These are phyloP conservation scores for Julus scandinavius DNA, from an alignment of 2,888 invertebrate genomes.

Conservation along the genomic window DNA sequence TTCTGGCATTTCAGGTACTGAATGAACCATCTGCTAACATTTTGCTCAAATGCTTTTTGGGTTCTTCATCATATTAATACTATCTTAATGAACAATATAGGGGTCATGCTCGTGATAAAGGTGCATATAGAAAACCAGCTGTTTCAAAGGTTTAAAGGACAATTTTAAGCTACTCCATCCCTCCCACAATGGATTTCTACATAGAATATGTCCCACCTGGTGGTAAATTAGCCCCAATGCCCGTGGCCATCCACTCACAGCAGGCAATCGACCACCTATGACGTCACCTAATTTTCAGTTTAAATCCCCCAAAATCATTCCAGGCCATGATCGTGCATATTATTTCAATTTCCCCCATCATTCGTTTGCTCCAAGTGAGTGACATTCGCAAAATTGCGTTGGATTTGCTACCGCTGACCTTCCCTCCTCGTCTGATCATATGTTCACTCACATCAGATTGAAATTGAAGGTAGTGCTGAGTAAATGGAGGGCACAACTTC, in stretches of 20 bases:
- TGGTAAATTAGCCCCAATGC: not conserved
- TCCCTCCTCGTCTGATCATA: not conserved
- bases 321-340: conserved; percentile 1
- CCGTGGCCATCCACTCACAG: not conserved
- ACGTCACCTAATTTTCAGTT: not conserved
- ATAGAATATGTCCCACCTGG: not conserved
- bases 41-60: too few species aligned
- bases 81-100: too few species aligned
- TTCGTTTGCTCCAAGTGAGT: not conserved
- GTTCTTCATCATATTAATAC: too few species aligned
- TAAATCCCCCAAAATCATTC: not conserved
- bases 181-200: too few species aligned
- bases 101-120: too few species aligned
- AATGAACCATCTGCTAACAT: too few species aligned
- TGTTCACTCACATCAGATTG: not conserved
- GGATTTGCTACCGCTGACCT: conserved; percentile 30
- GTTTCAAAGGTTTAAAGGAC: too few species aligned
- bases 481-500: not conserved
- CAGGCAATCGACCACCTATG: not conserved
- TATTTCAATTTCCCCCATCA: not conserved
- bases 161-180: too few species aligned
- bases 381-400: conserved; percentile 6
- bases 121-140: too few species aligned
- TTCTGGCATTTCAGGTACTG: too few species aligned
- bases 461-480: not conserved